Conservation (phyloP, 2,888 invertebrate species). For the Himalopsyche kuldschensis region DNA sequence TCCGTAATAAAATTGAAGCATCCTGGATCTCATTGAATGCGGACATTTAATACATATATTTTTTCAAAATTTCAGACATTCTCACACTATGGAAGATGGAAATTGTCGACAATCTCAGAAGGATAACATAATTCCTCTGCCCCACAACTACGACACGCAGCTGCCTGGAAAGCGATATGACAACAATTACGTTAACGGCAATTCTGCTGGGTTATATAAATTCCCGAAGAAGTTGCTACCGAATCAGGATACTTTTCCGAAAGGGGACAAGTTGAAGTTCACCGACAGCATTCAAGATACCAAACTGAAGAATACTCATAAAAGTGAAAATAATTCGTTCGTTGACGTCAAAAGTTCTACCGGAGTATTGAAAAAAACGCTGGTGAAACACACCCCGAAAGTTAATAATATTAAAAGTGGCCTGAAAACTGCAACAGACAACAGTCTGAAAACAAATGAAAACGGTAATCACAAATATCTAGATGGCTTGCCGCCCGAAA, state of each 20-base stretch:
- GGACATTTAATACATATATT: slow-evolving; percentile 40
- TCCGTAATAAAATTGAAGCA: not conserved
- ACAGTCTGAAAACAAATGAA: not conserved
- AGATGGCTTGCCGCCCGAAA: not conserved
- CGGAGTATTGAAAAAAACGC: not conserved
- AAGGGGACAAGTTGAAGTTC: not conserved
- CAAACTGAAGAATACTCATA: not conserved
- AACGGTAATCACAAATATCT: slow-evolving; percentile 19
- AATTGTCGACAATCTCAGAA: slow-evolving; percentile 45
- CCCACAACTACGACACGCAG: slow-evolving; percentile 4
- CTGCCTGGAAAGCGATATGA: slow-evolving; percentile 9
- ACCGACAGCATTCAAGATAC: not conserved
- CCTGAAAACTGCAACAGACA: not conserved
- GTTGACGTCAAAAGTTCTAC: not conserved
- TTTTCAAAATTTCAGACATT: slow-evolving; percentile 56
- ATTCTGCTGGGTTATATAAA: slow-evolving; percentile 13
- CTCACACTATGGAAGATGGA: slow-evolving; percentile 62
- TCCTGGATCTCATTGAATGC: not conserved
- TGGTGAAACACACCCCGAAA: not conserved
- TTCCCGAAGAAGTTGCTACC: slow-evolving; percentile 3
- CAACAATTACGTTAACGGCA: slow-evolving; percentile 27
- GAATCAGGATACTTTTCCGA: not conserved
- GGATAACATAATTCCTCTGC: slow-evolving; percentile 10
- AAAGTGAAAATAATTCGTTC: not conserved
- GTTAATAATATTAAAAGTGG: not conserved